Conservation (phyloP, 2,888 invertebrate species). For the Ptychoptera albimana region DNA sequence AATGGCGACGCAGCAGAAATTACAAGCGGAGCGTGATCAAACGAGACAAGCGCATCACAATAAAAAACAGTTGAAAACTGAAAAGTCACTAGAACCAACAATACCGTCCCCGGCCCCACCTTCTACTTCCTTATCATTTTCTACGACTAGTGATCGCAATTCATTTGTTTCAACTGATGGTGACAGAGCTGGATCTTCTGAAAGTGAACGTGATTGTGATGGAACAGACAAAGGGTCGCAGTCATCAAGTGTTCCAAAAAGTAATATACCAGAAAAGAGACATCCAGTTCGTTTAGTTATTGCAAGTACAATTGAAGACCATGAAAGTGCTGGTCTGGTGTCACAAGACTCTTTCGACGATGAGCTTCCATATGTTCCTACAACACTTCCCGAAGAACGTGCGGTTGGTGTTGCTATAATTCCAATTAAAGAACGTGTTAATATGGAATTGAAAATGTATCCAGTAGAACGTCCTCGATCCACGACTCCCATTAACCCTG, state of each 20-base stretch:
- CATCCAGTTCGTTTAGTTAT: constrained; percentile 36
- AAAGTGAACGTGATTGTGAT: constrained; percentile 57
- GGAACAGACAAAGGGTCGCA: constrained; percentile 20
- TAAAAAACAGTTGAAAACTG: constrained; percentile 11
- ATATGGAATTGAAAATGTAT: constrained; percentile 45
- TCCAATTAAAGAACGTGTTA: constrained; percentile 54
- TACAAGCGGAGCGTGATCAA: constrained; percentile 17
- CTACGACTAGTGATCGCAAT: constrained; percentile 13
- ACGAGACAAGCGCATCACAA: too few relatives aligned
- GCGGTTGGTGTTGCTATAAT: constrained; percentile 66
- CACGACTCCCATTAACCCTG: constrained; percentile 54
- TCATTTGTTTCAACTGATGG: constrained; percentile 29
- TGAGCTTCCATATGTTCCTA: constrained; percentile 76
- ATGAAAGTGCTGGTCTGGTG: constrained; percentile 62
- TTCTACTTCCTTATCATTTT: constrained; percentile 10
- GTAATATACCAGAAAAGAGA: constrained; percentile 10
- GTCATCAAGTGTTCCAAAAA: background rate
- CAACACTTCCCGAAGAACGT: constrained; percentile 74
- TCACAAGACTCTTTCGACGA: constrained; percentile 72
- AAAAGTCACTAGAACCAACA: constrained; percentile 14
- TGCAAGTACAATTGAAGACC: constrained; percentile 33
- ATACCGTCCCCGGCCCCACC: constrained; percentile 14
- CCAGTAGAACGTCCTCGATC: constrained; percentile 60
- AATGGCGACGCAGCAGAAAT: constrained; percentile 17
- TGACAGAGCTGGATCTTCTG: constrained; percentile 42